These are phyloP conservation scores for Gobionotothen gibberifrons DNA, from an alignment of 2,797 vertebrate species.

Conservation along the genomic window DNA sequence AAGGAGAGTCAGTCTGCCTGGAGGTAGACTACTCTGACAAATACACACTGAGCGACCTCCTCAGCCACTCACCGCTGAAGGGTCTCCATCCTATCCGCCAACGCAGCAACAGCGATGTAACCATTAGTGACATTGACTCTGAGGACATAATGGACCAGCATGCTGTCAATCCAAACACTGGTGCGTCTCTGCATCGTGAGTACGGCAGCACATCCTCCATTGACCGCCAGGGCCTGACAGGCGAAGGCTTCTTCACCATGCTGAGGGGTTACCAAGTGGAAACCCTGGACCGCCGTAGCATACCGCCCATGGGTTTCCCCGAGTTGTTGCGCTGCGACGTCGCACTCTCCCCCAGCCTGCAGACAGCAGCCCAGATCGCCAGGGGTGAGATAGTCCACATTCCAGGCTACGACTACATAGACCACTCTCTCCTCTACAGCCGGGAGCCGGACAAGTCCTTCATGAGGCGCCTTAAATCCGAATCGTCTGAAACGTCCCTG, in stretches of 20 bases:
- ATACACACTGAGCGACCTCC: constrained; percentile 89
- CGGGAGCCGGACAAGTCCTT: constrained; percentile 92
- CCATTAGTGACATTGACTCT: constrained; percentile 96
- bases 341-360: constrained; percentile 91
- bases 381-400: constrained; percentile 93
- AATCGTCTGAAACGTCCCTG: constrained; percentile 91
- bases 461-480: constrained; percentile 91
- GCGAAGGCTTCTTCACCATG: constrained; percentile 93
- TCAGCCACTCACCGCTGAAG: constrained; percentile 89
- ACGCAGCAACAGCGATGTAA: constrained; percentile 97
- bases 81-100: constrained; percentile 94
- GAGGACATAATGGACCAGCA: constrained; percentile 94
- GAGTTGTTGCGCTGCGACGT: constrained; percentile 90
- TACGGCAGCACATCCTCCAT: constrained; percentile 99
- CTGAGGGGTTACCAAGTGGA: constrained; percentile 90
- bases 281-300: constrained; percentile 86
- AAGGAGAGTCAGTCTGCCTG: constrained; percentile 81
- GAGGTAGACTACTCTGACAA: constrained; percentile 89
- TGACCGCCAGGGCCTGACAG: constrained; percentile 91
- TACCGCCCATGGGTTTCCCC: constrained; percentile 87
- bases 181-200: constrained; percentile 93
- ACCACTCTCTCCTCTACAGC: constrained; percentile 86
- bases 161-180: constrained; percentile 96
- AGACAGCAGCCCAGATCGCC: constrained; percentile 93
- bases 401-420: constrained; percentile 92